phyloP scores from a whole-genome alignment of 2,888 invertebrate species.

The Nomada ruficornis region DNA sequence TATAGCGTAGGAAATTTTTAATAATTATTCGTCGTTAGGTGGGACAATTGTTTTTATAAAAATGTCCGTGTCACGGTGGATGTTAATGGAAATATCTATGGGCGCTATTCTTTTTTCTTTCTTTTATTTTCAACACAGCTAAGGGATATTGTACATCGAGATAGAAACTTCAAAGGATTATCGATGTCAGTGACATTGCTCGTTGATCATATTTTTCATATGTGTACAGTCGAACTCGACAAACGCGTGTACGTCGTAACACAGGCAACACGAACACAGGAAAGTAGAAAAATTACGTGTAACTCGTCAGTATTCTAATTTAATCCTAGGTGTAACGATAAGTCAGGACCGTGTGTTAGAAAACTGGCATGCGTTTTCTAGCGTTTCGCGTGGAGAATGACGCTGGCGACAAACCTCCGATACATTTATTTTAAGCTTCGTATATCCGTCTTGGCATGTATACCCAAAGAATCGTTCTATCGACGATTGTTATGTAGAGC shows the following conservation, averaged over 20 bases:
- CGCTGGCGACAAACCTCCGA: constrained; percentile 47
- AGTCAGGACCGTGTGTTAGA: constrained; percentile 36
- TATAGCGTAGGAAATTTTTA: neutral
- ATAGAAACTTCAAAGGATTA: neutral
- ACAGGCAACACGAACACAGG: neutral
- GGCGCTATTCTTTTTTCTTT: neutral
- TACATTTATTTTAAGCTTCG: constrained; percentile 23
- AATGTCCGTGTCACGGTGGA: neutral
- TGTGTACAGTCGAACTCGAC: neutral
- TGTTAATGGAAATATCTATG: neutral
- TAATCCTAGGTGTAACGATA: constrained; percentile 51
- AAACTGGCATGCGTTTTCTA: constrained; percentile 14
- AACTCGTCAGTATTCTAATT: constrained; percentile 65
- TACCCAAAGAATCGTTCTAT: constrained; percentile 3
- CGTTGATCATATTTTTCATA: neutral
- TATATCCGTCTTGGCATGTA: neutral
- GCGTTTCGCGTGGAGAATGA: constrained; percentile 34
- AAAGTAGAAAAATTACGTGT: constrained; percentile 44
- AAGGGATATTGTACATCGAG: constrained; percentile 10
- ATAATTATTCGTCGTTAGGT: neutral
- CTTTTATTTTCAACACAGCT: neutral
- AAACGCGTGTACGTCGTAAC: neutral
- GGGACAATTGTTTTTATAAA: neutral
- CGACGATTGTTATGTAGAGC: neutral
- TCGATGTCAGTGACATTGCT: neutral